These are phyloP conservation scores for Megalops cyprinoides DNA, from an alignment of 2,797 vertebrate species.

Conservation along the genomic window DNA sequence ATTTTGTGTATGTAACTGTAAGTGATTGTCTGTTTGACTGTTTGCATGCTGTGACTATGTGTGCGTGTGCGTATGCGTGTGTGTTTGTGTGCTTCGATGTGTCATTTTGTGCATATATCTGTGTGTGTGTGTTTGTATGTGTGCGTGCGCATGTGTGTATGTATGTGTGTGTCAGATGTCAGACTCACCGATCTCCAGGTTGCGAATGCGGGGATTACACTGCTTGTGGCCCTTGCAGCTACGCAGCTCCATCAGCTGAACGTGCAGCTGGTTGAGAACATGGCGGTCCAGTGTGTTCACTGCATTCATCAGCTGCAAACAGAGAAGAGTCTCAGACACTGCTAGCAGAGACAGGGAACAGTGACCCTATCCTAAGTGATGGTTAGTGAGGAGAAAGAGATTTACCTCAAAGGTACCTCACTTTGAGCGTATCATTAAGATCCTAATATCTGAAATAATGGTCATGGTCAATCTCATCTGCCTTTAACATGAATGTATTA, in stretches of 20 bases:
- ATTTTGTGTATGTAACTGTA: background rate
- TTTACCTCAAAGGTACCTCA: background rate
- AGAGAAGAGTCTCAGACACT: constrained; percentile 11
- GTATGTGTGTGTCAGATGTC: constrained; percentile 14
- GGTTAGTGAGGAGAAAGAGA: no score
- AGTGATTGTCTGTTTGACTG: constrained; percentile 7
- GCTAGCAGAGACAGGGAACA: background rate
- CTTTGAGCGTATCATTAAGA: background rate
- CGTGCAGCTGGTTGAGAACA: constrained; percentile 85
- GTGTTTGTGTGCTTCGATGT: background rate
- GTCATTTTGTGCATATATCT: background rate
- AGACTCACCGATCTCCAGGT: constrained; percentile 83
- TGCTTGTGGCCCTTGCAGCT: constrained; percentile 91
- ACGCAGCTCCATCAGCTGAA: constrained; percentile 92
- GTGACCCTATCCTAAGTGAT: no score
- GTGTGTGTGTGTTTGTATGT: constrained; percentile 2
- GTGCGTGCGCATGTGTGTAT: constrained; percentile 44
- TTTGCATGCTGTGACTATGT: background rate
- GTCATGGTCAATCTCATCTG: background rate
- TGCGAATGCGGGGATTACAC: constrained; percentile 89
- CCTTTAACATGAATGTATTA: background rate
- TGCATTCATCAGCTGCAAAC: constrained; percentile 85
- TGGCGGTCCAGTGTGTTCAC: constrained; percentile 86
- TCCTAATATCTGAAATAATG: background rate
- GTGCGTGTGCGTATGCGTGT: background rate